These are phyloP conservation scores for Phataginus tetradactyla DNA, from an alignment of 2,797 vertebrate species.

Conservation along the genomic window DNA sequence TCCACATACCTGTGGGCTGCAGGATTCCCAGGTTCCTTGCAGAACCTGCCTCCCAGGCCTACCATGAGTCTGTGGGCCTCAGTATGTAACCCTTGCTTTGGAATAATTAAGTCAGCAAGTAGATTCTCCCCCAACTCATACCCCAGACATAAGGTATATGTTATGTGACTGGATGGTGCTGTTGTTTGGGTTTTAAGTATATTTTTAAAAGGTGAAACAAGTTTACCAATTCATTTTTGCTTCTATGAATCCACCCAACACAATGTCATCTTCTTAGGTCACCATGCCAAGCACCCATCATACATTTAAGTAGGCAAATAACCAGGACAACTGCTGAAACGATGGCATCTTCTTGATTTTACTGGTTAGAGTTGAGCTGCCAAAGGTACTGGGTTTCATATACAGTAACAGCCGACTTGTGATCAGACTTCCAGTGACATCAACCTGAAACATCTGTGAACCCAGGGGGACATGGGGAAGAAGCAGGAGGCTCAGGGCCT, in stretches of 20 bases:
- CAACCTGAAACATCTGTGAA: constrained; percentile 33
- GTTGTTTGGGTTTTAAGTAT: constrained; percentile 17
- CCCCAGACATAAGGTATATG: background rate
- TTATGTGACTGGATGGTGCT: background rate
- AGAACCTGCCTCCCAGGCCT: background rate
- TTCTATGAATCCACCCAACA: constrained; percentile 27
- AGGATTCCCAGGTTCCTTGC: background rate
- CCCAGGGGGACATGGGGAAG: background rate
- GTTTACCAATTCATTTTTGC: constrained; percentile 27
- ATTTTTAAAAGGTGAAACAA: background rate
- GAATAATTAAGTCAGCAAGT: background rate
- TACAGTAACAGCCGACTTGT: constrained; percentile 55
- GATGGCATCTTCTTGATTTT: constrained; percentile 73
- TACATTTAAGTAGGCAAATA: constrained; percentile 63
- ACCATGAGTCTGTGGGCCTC: background rate
- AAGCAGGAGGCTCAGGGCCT: constrained; percentile 6
- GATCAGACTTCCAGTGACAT: constrained; percentile 60
- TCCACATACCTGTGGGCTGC: background rate
- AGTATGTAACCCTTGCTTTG: background rate
- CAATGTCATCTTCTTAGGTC: constrained; percentile 47
- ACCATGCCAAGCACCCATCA: constrained; percentile 4
- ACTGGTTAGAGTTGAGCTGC: constrained; percentile 70
- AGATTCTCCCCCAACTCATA: background rate
- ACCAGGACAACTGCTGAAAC: constrained; percentile 71
- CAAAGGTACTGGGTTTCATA: constrained; percentile 67